Base-by-base conservation (phyloP, 2,888 invertebrate species). In the Ichneumoninae sp. region DNA sequence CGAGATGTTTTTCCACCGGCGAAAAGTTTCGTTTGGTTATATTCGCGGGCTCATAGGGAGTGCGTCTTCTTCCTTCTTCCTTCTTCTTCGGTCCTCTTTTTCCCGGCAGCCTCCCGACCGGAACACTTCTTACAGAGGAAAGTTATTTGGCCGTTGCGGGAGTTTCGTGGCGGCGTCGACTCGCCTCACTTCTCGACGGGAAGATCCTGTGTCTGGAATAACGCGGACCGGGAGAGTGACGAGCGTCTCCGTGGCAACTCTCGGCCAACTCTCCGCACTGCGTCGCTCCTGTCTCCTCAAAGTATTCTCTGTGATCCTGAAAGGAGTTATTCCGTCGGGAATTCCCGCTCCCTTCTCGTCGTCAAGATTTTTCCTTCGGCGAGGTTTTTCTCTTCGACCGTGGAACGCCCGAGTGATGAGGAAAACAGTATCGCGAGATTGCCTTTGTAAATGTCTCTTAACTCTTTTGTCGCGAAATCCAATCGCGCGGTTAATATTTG, bases 61-160 rank as follows among this genome's bases (percentile, higher is more conserved):
- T 22, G 57, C 26, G 10, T 33, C 33, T 4, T 47, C 50, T 50
- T 68, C 33, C 68, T 19, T 80, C 47, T 19, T 22, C 8, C 4
- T 22, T 52, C 33, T 65, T 30, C 44, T 54, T 19, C 22, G 50
- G 54, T 74, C 72, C 62, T 22, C n/a, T 47, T 44, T 13, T 22
- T 57, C 57, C 1, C 26, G 57, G 4, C 26, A 19, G 19, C 57
- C 47, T 50, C 44, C 16, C 26, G 36, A 47, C 71, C 52, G 72
- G 47, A 54, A 71, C 52, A 71, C 75, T 82, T 82, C 78, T 79
- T 82, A 70, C 78, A 50, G 79, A 70, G 50, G 60, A 84, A 84
- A 84, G 82, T 84, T 84, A 82, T 79, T 84, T 82, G 84, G 82
- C 84, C 75, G 68, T 81, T 62, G 65, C 70, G 62, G 62, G 57